Conservation (phyloP, 2,113 vertebrate species). For the Petrocephalus microphthalmus region DNA sequence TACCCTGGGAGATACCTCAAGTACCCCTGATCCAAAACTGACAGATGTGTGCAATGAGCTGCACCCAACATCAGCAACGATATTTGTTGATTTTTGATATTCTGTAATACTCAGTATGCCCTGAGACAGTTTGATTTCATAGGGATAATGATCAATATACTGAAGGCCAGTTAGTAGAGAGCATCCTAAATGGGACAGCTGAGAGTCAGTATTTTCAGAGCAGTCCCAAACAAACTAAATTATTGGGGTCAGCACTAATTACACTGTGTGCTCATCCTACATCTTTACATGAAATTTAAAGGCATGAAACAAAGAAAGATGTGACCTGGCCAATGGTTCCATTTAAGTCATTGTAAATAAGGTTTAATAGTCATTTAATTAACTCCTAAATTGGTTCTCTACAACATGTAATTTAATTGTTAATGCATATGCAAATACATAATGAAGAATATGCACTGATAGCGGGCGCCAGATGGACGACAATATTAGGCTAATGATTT, state of each 20-base stretch:
- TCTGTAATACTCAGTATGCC: background rate
- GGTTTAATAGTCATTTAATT: conserved; percentile 13
- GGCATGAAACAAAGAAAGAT: background rate
- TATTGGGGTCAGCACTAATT: background rate
- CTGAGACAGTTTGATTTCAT: background rate
- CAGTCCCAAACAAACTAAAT: background rate
- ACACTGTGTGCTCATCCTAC: background rate
- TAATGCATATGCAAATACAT: conserved; percentile 8
- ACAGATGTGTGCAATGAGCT: background rate
- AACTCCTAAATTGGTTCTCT: background rate
- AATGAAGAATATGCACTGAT: conserved; percentile 13
- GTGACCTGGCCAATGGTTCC: background rate
- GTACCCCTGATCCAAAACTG: background rate
- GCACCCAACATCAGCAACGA: background rate
- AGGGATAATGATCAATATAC: background rate
- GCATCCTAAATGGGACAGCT: background rate
- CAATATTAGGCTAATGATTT: conserved; percentile 18
- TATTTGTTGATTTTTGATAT: background rate
- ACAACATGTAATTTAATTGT: background rate
- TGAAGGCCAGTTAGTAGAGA: background rate
- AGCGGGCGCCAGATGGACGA: conserved; percentile 6
- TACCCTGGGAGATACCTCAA: background rate
- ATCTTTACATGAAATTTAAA: too few relatives aligned
- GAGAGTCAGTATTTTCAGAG: background rate
- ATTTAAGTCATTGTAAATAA: conserved; percentile 11